A percentile compares a stretch with the other conserved stretches of the same genome.
These are phyloP conservation scores for Drosophila lini DNA, from an alignment of 1,140 invertebrate species.

Conservation along the genomic window DNA sequence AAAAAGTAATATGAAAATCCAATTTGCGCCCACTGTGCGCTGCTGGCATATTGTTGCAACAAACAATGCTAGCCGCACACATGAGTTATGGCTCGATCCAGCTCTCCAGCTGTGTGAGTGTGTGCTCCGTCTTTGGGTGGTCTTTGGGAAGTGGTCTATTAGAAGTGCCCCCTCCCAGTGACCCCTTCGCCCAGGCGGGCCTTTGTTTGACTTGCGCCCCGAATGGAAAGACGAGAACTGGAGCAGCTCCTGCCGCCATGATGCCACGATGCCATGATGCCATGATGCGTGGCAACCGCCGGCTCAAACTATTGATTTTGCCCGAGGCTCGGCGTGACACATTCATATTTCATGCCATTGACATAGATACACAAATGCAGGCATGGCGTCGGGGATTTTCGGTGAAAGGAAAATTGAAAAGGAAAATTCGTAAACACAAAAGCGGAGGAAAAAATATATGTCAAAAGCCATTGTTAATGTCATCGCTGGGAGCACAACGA, in stretches of 20 bases:
- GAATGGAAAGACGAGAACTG: conserved; percentile 51
- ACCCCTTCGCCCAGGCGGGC: conserved; percentile 46
- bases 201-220: conserved; percentile 62
- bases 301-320: conserved; percentile 78
- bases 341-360: conserved; percentile 75
- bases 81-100: conserved; percentile 67
- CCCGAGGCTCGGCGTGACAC: conserved; percentile 23
- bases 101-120: conserved; percentile 16
- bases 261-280: conserved; percentile 26
- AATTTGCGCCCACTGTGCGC: conserved; percentile 32
- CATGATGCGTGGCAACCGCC: conserved; percentile 54
- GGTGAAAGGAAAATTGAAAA: conserved; percentile 72
- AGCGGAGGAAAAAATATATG: conserved; percentile 59
- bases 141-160: conserved; percentile 54
- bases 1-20: neutral
- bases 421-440: conserved; percentile 60
- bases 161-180: conserved; percentile 32
- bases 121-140: conserved; percentile 6
- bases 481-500: conserved; percentile 41
- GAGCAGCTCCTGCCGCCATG: conserved; percentile 35
- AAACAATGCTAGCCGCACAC: conserved; percentile 68
- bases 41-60: conserved; percentile 68
- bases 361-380: conserved; percentile 72
- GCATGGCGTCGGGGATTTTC: conserved; percentile 34
- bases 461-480: conserved; percentile 79